Base-by-base conservation (phyloP, 2,888 invertebrate species). In the Meteorus cinctellus region DNA sequence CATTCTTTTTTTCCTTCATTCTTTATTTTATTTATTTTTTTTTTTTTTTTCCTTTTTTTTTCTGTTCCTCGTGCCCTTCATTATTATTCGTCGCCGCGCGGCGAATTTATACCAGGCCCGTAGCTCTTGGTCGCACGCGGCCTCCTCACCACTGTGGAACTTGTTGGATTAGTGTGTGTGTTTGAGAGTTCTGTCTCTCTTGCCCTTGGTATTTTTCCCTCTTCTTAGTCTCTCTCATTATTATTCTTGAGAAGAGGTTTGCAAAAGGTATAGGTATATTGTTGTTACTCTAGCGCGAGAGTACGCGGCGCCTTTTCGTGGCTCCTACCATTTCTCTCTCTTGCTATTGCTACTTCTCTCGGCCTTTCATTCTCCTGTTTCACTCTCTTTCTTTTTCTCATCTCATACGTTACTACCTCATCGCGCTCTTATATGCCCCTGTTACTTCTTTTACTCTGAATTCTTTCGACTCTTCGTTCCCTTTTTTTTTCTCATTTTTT, bases 81-180 rank as follows among this genome's bases (percentile, higher is more conserved):
- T 85, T 84, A 84, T 83, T 83, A 85, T 85, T 85, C 85, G 82
- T 82, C 81, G 81, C 83, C 78, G 80, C 77, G 77, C 83, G 79
- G 80, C 77, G 77, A 59, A 59, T 77, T 77, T 77, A 65, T 76
- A 72, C 66, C 76, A 70, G 72, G 74, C 73, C 78, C 77, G 76
- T 76, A 78, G 72, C 80, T 80, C 78, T 81, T 76, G 78, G 80
- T 79, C 79, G 79, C 78, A 78, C 81, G 78, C 79, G 75, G 78
- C 77, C 74, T 78, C 66, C 74, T 74, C 75, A 79, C 75, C 73
- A 76, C 70, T 72, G 72, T 60, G 70, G 73, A 62, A 68, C 71
- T 72, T 78, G 69, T 66, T 51, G n/a, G n/a, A 19, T 55, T 8
- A 2, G 55, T 55, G 10, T 24, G 10, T 55, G 19, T 19, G 55